Percentiles rank a stretch among this genome's conserved stretches.
These are phyloP conservation scores for Malacoraja senta DNA, from an alignment of 2,797 vertebrate species.

Conservation along the genomic window DNA sequence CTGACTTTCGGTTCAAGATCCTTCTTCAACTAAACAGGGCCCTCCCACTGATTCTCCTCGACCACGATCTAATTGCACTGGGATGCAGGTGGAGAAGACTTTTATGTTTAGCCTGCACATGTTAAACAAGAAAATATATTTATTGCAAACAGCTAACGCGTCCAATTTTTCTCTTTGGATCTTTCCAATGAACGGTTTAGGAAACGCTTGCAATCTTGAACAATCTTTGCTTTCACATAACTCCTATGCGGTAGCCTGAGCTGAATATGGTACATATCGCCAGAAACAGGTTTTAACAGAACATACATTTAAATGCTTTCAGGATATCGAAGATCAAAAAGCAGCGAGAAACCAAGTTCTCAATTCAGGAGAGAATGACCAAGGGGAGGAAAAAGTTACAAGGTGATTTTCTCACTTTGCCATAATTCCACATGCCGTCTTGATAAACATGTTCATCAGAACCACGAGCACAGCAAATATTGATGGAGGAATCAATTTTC, in stretches of 20 bases:
- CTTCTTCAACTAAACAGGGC: no score
- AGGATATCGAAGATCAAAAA: not conserved
- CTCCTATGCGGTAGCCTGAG: no score
- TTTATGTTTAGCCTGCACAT: not conserved
- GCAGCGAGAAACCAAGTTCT: not conserved
- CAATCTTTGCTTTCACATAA: not conserved
- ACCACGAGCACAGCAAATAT: not conserved
- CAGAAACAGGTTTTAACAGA: not conserved
- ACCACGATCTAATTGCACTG: no score
- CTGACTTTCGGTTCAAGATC: no score
- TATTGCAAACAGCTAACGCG: not conserved
- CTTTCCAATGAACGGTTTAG: not conserved
- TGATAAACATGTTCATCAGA: conserved; percentile 1
- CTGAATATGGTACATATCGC: not conserved
- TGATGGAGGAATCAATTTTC: not conserved
- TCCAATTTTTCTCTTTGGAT: not conserved
- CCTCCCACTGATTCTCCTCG: no score
- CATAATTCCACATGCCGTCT: not conserved
- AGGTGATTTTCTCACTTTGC: not conserved
- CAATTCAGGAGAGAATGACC: not conserved
- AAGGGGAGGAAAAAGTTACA: not conserved
- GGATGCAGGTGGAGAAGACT: not conserved
- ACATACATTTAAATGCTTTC: not conserved
- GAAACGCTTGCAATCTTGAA: not conserved
- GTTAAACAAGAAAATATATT: not conserved